These are phyloP conservation scores for Diachrysia chrysitis DNA, from an alignment of 2,888 invertebrate genomes.

Conservation along the genomic window DNA sequence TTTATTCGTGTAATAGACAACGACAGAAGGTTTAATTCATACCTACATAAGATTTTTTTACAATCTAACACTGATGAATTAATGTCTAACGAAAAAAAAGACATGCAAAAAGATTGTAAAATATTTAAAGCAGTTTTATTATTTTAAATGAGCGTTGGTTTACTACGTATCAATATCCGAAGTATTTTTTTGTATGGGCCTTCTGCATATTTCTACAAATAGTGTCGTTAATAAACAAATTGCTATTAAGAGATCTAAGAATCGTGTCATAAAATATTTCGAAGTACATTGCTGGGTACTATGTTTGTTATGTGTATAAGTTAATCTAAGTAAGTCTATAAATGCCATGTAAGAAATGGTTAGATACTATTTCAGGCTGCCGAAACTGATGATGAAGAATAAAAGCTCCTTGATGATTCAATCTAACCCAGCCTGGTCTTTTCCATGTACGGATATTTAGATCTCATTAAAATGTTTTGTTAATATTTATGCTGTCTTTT, in stretches of 20 bases:
- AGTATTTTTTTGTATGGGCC: not conserved
- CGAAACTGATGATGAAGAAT: too few species aligned
- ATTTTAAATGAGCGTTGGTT: not conserved
- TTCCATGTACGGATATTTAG: too few species aligned
- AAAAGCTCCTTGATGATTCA: too few species aligned
- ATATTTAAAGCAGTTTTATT: not conserved
- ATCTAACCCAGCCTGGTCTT: too few species aligned
- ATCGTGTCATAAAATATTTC: conserved; percentile 43
- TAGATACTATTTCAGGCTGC: too few species aligned
- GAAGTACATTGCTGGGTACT: conserved; percentile 38
- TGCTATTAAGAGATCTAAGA: conserved; percentile 33
- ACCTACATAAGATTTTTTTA: not conserved
- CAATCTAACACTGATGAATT: not conserved
- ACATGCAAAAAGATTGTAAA: not conserved
- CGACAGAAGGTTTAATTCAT: conserved; percentile 22
- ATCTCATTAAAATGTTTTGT: too few species aligned
- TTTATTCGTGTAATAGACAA: conserved; percentile 26
- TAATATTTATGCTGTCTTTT: too few species aligned
- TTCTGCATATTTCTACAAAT: conserved; percentile 22
- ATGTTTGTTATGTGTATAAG: conserved; percentile 34
- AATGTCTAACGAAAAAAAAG: not conserved
- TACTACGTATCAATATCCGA: not conserved
- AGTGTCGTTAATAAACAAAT: conserved; percentile 18
- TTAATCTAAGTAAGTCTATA: too few species aligned
- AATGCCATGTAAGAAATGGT: too few species aligned